phyloP scores from a whole-genome alignment of 2,113 vertebrate species.

The Mystacornis crossleyi region DNA sequence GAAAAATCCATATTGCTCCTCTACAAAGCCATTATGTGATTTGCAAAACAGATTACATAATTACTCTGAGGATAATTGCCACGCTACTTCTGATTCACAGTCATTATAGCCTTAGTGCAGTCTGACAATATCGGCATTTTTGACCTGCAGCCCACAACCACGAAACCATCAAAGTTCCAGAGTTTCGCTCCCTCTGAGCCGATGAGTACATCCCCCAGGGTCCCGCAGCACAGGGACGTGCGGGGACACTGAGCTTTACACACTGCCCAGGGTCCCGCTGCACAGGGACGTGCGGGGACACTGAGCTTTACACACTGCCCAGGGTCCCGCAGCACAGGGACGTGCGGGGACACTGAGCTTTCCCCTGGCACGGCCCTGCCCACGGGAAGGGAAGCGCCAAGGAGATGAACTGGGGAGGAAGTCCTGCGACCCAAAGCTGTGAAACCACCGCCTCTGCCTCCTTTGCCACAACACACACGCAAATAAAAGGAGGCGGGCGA shows the following conservation, averaged over 20 bases:
- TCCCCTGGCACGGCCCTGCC: background rate
- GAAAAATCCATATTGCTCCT: background rate
- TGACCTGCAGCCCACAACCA: background rate
- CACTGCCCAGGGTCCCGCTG: background rate
- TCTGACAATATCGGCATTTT: background rate
- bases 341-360: background rate
- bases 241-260: background rate
- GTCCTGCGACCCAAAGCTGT: rapidly evolving
- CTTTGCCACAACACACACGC: background rate
- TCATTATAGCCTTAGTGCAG: rapidly evolving
- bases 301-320: background rate
- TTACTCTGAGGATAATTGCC: background rate
- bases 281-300: background rate
- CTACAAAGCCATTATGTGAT: background rate
- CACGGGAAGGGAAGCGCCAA: no score
- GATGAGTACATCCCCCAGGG: rapidly evolving
- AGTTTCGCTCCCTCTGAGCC: background rate
- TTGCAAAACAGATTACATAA: background rate
- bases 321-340: background rate
- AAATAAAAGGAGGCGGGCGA: background rate
- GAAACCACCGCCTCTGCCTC: background rate
- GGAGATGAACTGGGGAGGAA: background rate
- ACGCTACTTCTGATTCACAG: background rate
- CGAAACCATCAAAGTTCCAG: rapidly evolving
- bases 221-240: background rate